These are phyloP conservation scores for Hybos culiciformis DNA, from an alignment of 2,888 invertebrate genomes.

Conservation along the genomic window DNA sequence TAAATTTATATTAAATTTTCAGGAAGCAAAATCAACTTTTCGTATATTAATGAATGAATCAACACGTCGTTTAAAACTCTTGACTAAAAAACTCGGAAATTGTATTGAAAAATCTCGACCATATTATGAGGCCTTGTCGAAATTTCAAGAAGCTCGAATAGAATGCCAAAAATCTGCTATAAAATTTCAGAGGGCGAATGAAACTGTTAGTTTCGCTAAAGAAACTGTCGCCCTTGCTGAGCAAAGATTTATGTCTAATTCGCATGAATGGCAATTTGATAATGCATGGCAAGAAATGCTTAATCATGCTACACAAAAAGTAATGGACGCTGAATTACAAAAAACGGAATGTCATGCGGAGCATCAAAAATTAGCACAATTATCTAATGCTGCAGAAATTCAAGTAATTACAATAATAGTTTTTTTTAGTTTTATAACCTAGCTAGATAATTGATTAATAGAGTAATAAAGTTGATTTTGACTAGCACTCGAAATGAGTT, in stretches of 20 bases:
- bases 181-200: conserved; percentile 79
- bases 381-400: conserved; percentile 68
- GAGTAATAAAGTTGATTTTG: too few species aligned
- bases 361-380: conserved; percentile 67
- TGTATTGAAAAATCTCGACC: conserved; percentile 82
- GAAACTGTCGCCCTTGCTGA: conserved; percentile 88
- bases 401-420: conserved; percentile 38
- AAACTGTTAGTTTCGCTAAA: conserved; percentile 83
- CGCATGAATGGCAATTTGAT: conserved; percentile 60
- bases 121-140: conserved; percentile 72
- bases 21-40: conserved; percentile 91
- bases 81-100: conserved; percentile 68
- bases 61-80: conserved; percentile 62
- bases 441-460: too few species aligned
- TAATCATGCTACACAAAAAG: conserved; percentile 89
- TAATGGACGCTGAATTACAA: conserved; percentile 85
- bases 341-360: conserved; percentile 80
- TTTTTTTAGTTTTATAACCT: background rate
- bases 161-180: conserved; percentile 86
- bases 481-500: background rate
- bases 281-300: conserved; percentile 96
- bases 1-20: conserved; percentile 18
- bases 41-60: conserved; percentile 73
- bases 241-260: conserved; percentile 45
- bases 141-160: conserved; percentile 59